Conservation (phyloP, 2,113 vertebrate genomes). For the Hyperopisus bebe region DNA sequence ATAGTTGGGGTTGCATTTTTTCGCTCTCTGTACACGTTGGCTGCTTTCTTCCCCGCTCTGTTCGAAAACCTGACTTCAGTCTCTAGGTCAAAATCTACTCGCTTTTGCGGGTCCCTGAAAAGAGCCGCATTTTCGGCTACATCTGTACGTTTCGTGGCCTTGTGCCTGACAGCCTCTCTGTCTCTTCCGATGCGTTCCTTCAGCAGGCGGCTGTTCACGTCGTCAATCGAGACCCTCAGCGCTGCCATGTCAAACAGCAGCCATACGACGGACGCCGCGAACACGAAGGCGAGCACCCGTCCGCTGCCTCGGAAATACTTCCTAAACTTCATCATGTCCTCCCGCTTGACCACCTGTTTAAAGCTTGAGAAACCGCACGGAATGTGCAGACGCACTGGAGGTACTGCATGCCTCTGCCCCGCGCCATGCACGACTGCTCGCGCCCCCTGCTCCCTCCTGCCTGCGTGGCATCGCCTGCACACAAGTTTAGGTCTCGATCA, state of each 20-base stretch:
- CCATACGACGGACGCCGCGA: conserved; percentile 82
- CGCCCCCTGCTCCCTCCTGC: conserved; percentile 4
- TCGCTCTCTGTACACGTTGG: conserved; percentile 41
- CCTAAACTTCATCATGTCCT: conserved; percentile 61
- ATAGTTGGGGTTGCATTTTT: background rate
- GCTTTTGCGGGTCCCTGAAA: conserved; percentile 45
- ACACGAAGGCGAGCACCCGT: conserved; percentile 75
- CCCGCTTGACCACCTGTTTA: too few relatives aligned
- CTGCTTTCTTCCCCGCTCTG: conserved; percentile 9
- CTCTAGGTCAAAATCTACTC: conserved; percentile 23
- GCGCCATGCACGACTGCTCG: background rate
- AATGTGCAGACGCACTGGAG: background rate
- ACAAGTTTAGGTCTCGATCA: conserved; percentile 1
- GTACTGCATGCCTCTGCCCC: background rate
- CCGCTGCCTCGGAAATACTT: conserved; percentile 79
- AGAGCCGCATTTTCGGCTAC: background rate
- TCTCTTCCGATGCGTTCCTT: conserved; percentile 55
- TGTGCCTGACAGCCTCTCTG: conserved; percentile 31
- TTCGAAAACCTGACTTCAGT: conserved; percentile 14
- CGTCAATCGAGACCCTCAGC: conserved; percentile 75
- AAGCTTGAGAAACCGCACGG: too few relatives aligned
- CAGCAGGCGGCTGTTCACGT: conserved; percentile 58
- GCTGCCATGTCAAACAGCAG: conserved; percentile 89
- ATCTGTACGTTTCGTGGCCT: conserved; percentile 22
- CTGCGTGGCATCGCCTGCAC: conserved; percentile 37